Evolutionary conservation across 2,888 invertebrate species (phyloP).

Genomic region (Drosophila siamana): DNA sequence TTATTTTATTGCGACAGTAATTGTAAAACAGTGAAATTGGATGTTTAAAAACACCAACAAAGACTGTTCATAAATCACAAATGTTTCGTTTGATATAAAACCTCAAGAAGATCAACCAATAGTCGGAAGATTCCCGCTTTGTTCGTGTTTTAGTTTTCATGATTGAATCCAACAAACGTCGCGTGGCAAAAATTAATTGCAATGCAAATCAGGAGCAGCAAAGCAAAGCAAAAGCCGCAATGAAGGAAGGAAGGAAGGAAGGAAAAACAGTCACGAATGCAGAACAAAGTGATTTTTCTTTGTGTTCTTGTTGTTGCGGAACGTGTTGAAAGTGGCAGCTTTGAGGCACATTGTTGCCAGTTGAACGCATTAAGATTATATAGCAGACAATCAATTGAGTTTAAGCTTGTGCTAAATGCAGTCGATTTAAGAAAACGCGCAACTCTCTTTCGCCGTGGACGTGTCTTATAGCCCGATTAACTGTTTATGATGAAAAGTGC

Average conservation of each 20-base stretch:
- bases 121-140: constrained; percentile 26
- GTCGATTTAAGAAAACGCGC: constrained; percentile 2
- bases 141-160: constrained; percentile 19
- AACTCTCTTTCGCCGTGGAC: constrained; percentile 6
- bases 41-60: background rate
- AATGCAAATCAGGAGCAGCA: constrained; percentile 50
- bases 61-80: background rate
- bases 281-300: constrained; percentile 56
- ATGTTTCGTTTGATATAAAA: too few relatives aligned
- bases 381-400: constrained; percentile 10
- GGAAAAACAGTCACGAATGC: constrained; percentile 43
- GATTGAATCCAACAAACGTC: constrained; percentile 54
- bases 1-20: too few relatives aligned
- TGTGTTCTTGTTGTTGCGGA: constrained; percentile 2
- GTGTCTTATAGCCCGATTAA: constrained; percentile 35
- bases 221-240: too few relatives aligned
- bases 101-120: constrained; percentile 27
- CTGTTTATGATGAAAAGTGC: constrained; percentile 68
- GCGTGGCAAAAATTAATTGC: constrained; percentile 75
- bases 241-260: constrained; percentile 29
- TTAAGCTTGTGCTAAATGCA: constrained; percentile 9
- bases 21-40: too few relatives aligned
- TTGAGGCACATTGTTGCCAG: constrained; percentile 19
- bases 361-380: constrained; percentile 41
- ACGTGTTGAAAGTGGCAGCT: constrained; percentile 52